Conservation (phyloP, 2,888 invertebrate species). For the Ophioninae sp. region DNA sequence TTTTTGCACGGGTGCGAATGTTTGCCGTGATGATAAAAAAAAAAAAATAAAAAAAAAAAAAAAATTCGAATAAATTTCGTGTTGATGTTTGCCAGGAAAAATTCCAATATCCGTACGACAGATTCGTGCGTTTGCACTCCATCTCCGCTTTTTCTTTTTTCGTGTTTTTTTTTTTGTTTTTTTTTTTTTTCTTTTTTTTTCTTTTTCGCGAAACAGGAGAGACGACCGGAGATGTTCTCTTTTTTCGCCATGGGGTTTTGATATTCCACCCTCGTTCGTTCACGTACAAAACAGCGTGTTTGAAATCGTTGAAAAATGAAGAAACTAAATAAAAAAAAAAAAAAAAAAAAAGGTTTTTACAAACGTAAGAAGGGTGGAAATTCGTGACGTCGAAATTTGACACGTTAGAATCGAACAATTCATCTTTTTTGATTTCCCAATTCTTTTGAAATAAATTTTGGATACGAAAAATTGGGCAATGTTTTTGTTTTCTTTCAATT, state of each 20-base stretch:
- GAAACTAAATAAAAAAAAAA: not conserved
- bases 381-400: not conserved
- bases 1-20: slow-evolving; percentile 8
- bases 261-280: not conserved
- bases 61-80: slow-evolving; percentile 54
- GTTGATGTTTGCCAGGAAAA: slow-evolving; percentile 50
- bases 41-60: not conserved
- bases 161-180: not conserved
- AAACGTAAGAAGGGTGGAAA: not conserved
- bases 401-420: not conserved
- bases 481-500: too few relatives aligned
- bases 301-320: not conserved
- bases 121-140: not conserved
- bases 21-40: slow-evolving; percentile 30
- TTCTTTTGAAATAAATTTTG: too few relatives aligned
- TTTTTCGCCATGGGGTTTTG: not conserved
- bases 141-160: not conserved
- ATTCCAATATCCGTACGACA: slow-evolving; percentile 28
- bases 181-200: too few relatives aligned
- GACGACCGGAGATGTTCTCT: not conserved
- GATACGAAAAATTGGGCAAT: too few relatives aligned
- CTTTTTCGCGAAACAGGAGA: not conserved
- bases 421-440: too few relatives aligned
- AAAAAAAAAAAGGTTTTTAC: not conserved
- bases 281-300: not conserved